phyloP scores from a whole-genome alignment of 2,797 vertebrate species.

The Sphenodon punctatus region DNA sequence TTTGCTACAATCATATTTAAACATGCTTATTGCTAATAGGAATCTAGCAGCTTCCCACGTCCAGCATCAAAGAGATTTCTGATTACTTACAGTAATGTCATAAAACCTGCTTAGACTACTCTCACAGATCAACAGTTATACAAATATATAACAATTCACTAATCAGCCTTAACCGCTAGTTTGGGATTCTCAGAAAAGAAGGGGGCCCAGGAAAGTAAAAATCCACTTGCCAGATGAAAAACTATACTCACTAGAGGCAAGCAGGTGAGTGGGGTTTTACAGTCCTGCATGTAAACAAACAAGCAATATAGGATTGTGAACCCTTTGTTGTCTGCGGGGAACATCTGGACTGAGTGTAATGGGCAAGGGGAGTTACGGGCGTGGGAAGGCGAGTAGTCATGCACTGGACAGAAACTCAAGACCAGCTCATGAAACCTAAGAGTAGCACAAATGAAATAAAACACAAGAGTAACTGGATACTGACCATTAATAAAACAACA shows the following conservation, averaged over 20 bases:
- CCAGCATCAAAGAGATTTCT: background rate
- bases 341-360: background rate
- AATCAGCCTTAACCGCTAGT: no score
- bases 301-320: no score
- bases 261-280: no score
- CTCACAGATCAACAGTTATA: no score
- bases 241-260: no score
- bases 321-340: no score
- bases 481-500: background rate
- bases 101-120: background rate
- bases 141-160: no score
- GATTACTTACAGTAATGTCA: background rate
- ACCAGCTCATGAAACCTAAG: background rate
- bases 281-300: background rate
- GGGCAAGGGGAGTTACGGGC: background rate
- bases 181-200: no score
- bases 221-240: no score
- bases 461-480: background rate
- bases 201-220: no score
- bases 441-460: background rate
- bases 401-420: background rate
- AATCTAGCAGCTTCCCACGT: background rate
- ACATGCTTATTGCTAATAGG: background rate
- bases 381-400: no score
- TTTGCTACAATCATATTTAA: background rate